A percentile compares a stretch with the other conserved stretches of the same genome.
phyloP scores from a whole-genome alignment of 2,797 vertebrate genomes.

The Cheirogaleus major region DNA sequence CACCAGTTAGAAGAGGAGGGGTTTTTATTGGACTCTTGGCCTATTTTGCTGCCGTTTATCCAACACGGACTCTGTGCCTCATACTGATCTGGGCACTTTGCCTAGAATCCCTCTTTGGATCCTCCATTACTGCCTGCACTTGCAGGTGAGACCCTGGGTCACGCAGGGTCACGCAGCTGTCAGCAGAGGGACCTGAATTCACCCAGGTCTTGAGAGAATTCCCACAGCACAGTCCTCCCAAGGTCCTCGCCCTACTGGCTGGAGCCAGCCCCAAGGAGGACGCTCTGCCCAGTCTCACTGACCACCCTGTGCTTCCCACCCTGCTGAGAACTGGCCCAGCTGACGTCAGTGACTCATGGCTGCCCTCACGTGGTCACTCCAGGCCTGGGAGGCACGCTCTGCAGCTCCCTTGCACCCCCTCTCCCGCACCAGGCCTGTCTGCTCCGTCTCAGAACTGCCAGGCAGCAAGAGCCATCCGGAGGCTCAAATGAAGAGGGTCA shows the following conservation, averaged over 20 bases:
- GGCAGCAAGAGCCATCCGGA: not conserved
- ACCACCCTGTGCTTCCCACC: not conserved
- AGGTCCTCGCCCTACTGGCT: not conserved
- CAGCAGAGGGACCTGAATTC: not conserved
- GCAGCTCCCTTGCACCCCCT: not conserved
- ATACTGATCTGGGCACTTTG: not conserved
- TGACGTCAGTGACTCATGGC: slow-evolving; percentile 3
- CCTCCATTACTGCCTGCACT: not conserved
- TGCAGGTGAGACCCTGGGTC: not conserved
- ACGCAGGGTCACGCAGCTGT: not conserved
- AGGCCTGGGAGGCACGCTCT: not conserved
- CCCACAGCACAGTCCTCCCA: not conserved
- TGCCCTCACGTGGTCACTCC: slow-evolving; percentile 62
- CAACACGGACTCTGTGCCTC: not conserved
- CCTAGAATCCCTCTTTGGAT: not conserved
- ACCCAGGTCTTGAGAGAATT: not conserved
- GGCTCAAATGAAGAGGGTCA: not conserved
- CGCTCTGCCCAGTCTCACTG: not conserved
- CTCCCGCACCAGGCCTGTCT: not conserved
- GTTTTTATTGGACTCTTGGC: not conserved
- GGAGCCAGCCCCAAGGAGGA: not conserved
- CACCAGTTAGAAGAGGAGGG: not conserved
- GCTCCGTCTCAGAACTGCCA: not conserved
- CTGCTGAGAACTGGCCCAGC: not conserved
- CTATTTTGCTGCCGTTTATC: not conserved